Percentiles rank a stretch among this genome's conserved stretches.
These are phyloP conservation scores for Harpalus rubripes DNA, from an alignment of 2,888 invertebrate genomes.

Conservation along the genomic window DNA sequence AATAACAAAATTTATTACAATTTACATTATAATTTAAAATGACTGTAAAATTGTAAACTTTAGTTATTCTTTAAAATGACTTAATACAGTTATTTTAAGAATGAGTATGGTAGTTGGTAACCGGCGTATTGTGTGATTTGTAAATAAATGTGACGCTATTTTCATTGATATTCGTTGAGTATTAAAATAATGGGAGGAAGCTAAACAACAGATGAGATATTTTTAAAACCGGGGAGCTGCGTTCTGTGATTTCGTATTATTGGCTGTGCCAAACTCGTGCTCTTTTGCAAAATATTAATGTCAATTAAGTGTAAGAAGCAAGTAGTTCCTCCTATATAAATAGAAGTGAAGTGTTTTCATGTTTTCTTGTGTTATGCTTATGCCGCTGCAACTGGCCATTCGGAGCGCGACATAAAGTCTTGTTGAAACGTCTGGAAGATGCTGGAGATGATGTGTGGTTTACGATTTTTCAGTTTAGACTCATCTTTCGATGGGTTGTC, in stretches of 20 bases:
- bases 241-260: slow-evolving; percentile 47
- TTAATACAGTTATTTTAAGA: too few species aligned
- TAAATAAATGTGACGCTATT: slow-evolving; percentile 31
- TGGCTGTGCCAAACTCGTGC: slow-evolving; percentile 42
- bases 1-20: too few species aligned
- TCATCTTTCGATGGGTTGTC: slow-evolving; percentile 56
- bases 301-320: slow-evolving; percentile 28
- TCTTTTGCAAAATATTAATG: slow-evolving; percentile 59
- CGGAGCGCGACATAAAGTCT: not conserved
- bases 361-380: slow-evolving; percentile 11
- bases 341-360: slow-evolving; percentile 52
- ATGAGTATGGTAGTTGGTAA: not conserved
- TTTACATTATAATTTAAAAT: too few species aligned
- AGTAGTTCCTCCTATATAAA: slow-evolving; percentile 45
- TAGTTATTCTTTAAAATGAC: too few species aligned
- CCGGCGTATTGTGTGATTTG: not conserved
- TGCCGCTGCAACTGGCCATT: not conserved
- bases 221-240: slow-evolving; percentile 33
- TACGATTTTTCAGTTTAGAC: slow-evolving; percentile 50
- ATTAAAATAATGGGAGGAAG: slow-evolving; percentile 43
- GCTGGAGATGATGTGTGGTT: slow-evolving; percentile 8
- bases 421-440: slow-evolving; percentile 13
- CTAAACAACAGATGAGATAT: slow-evolving; percentile 53
- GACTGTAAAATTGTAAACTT: too few species aligned
- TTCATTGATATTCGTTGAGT: slow-evolving; percentile 36